Conservation (phyloP, 2,888 invertebrate genomes). For the Agonum fuliginosum region DNA sequence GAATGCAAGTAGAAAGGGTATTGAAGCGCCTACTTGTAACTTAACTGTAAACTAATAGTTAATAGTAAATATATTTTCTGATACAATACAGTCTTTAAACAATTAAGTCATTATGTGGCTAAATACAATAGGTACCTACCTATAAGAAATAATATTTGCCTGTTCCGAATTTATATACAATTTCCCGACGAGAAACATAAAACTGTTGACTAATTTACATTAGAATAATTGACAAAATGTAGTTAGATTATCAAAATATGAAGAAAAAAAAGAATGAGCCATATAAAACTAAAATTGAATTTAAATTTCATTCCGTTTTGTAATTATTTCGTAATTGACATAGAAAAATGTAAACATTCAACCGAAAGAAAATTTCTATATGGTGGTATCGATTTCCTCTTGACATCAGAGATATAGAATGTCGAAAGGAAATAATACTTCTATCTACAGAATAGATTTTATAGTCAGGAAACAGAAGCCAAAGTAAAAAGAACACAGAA, state of each 20-base stretch:
- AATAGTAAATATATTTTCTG: constrained; percentile 8
- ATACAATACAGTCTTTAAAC: constrained; percentile 1
- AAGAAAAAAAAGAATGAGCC: too few relatives aligned
- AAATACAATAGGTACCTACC: too few relatives aligned
- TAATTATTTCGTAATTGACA: too few relatives aligned
- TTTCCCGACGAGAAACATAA: too few relatives aligned
- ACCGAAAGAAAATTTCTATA: not conserved
- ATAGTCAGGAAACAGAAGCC: constrained; percentile 9
- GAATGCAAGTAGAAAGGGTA: constrained; percentile 25
- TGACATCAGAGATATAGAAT: not conserved
- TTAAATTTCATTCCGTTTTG: too few relatives aligned
- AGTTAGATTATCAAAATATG: too few relatives aligned
- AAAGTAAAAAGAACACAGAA: not conserved
- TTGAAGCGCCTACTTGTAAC: constrained; percentile 21
- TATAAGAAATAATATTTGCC: too few relatives aligned
- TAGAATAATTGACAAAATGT: too few relatives aligned
- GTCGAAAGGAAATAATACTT: constrained; percentile 7
- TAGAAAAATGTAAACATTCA: not conserved
- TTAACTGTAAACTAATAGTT: too few relatives aligned
- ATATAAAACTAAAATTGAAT: too few relatives aligned
- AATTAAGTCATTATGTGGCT: not conserved
- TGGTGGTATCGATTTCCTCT: constrained; percentile 2
- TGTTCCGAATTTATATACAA: too few relatives aligned
- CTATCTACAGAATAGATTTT: constrained; percentile 19
- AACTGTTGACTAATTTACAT: too few relatives aligned